A percentile compares a stretch with the other conserved stretches of the same genome.
These are phyloP conservation scores for Calycopis cecrops DNA, from an alignment of 1,140 invertebrate genomes.

Conservation along the genomic window DNA sequence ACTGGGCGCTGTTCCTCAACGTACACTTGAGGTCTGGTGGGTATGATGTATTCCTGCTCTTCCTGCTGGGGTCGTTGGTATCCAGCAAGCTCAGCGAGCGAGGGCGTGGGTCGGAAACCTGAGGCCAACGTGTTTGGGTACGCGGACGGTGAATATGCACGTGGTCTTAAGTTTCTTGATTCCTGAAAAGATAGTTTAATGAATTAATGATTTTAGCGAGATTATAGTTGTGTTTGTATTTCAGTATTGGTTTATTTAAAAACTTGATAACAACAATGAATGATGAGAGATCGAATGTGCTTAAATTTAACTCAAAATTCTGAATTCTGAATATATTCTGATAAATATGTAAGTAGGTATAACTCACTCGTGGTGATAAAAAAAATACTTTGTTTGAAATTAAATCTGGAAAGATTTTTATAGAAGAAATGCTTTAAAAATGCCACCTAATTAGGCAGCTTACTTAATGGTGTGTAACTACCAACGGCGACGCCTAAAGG, in stretches of 20 bases:
- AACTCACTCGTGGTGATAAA: no score
- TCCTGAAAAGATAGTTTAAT: slow-evolving; percentile 33
- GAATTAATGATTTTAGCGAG: neutral
- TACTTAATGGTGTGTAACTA: no score
- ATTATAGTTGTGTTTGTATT: neutral
- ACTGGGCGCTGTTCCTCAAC: slow-evolving; percentile 41
- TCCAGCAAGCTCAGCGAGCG: slow-evolving; percentile 58
- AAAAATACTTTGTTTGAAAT: no score
- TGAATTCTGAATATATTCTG: no score
- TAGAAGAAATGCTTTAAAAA: neutral
- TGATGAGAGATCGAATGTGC: no score
- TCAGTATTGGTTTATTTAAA: no score
- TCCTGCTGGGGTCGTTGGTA: slow-evolving; percentile 46
- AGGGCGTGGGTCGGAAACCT: slow-evolving; percentile 61
- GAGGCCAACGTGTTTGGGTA: slow-evolving; percentile 53
- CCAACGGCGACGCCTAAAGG: no score
- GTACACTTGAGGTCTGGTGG: slow-evolving; percentile 40
- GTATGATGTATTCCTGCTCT: slow-evolving; percentile 40
- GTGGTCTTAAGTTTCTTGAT: slow-evolving; percentile 55
- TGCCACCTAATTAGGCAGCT: neutral
- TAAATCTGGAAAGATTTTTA: neutral
- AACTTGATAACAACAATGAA: no score
- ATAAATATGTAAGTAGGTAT: no score
- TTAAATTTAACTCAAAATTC: no score
- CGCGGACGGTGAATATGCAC: slow-evolving; percentile 52